Evolutionary conservation across 2,113 vertebrate genomes (phyloP), one percentile per base, ranked within the genome.

Genomic region (Petromus typicus): DNA sequence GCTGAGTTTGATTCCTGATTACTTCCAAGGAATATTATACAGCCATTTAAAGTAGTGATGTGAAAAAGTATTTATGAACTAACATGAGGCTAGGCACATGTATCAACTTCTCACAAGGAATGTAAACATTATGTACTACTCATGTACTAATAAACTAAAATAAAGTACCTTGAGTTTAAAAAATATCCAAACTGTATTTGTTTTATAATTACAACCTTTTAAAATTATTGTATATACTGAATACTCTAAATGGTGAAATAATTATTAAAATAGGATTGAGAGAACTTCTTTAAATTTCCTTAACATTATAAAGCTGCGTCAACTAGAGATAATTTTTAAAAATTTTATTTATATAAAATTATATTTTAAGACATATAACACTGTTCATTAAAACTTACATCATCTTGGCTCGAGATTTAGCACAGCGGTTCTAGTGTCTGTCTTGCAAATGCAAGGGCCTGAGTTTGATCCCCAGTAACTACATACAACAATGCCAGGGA

Each of bases 21-120:
- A 51, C 48, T 10, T 51, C 48, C 48, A 51, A 51, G 48, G 32
- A 91, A 82, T 91, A 89, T 71, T 93, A 92, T 25, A 2, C 4
- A 92, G 78, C 56, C n/a, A 96, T 89, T 91, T 81, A 67, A 91
- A 90, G 71, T 61, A 59, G 82, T 75, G 89, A 94, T 61, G 30
- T 69, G 37, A 63, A 81, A 94, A 93, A 64, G 13, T 64, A 2
- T 80, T 80, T 54, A 90, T 75, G 30, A 94, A 89, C 82, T 57
- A 93, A 66, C 27, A 82, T 75, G 73, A 73, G 23, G 27, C 48
- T 76, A 48, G 17, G 48, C 43, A 76, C 43, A 76, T 76, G 43
- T 48, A 75, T 2, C 43, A 30, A 48, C 43, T 76, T 75, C 71
- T 75, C 27, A 76, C 3, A 17, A 76, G 73, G 43, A 76, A 76